Evolutionary conservation across 2,888 invertebrate genomes (phyloP), one percentile per base, ranked within the genome.

Genomic region (Smittia aterrima): DNA sequence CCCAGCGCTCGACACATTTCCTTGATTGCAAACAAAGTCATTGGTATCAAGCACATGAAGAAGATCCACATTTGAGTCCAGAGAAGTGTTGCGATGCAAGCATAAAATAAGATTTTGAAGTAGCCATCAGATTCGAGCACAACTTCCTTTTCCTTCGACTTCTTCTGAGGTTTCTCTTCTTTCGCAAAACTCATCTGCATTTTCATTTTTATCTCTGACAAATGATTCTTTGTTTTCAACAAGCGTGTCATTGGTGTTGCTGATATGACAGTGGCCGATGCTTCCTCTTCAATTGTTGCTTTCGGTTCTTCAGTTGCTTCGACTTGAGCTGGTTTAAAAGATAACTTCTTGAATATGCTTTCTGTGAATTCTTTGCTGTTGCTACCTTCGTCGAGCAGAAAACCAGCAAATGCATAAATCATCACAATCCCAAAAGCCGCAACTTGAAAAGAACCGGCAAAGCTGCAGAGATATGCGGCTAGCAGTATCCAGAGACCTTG

Each of bases 1-100:
- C 87, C 83, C 81, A 85, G 84, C 81, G 87, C 82, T 77, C 83
- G 80, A 78, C 87, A 77, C 77, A 82, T 75, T 80, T 84, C 83
- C 81, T 88, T 82, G 13, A 92, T 78, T 9, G 87, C 82, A 80
- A 92, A 91, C 77, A 92, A 89, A 0, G 88, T 85, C 74, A 95
- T 84, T 6, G 95, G 94, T 77, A 96, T 85, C 1, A 92, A 86
- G 71, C 93, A 85, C 24, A 95, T 86, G 6, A 91, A 89, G 76
- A 93, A 82, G 75, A 94, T 83, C 92, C 95, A 93, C 71, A 92
- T 87, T 79, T 95, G 90, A 78, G 92, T 92, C 90, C 95, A 96
- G 16, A 96, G 85, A 32, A 95, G 85, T 84, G 95, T 93, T 72
- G 91, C 87, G 6, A 90, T 83, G 78, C 95, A 94, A 1, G 91